phyloP scores from a whole-genome alignment of 1,140 invertebrate genomes.

The Leptinotarsa lineolata region DNA sequence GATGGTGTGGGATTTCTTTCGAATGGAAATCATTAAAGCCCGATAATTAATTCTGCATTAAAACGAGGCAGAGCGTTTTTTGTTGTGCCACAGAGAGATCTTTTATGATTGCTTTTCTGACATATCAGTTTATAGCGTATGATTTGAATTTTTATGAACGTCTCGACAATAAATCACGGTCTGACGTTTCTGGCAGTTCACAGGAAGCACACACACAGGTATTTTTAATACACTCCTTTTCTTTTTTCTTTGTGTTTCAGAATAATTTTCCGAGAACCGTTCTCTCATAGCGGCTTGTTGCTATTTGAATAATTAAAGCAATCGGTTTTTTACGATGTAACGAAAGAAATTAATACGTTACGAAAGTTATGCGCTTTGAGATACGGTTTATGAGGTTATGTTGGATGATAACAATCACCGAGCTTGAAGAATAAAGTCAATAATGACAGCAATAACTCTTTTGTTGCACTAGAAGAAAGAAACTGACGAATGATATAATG shows the following conservation, averaged over 20 bases:
- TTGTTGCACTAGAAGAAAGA: not conserved
- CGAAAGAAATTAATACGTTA: conserved; percentile 10
- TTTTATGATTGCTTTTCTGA: conserved; percentile 46
- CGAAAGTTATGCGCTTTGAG: not conserved
- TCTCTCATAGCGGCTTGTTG: not conserved
- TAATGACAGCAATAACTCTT: not conserved
- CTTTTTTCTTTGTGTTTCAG: not conserved
- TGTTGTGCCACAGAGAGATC: conserved; percentile 14
- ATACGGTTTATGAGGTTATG: not conserved
- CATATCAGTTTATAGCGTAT: conserved; percentile 51
- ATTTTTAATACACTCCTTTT: not conserved
- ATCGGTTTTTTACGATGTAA: conserved; percentile 15
- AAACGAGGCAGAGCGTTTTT: conserved; percentile 29
- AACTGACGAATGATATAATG: not conserved
- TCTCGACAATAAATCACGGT: conserved; percentile 46
- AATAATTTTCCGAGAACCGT: conserved; percentile 6
- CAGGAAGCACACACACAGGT: not conserved
- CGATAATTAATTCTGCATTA: conserved; percentile 27
- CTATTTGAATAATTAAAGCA: conserved; percentile 20
- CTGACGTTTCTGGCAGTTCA: conserved; percentile 27
- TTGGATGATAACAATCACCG: not conserved
- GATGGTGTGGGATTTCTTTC: not conserved
- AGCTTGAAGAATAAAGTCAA: not conserved
- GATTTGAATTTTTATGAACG: conserved; percentile 52
- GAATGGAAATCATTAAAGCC: not conserved